Conservation (phyloP, 2,888 invertebrate genomes). For the Nomada lathburiana region DNA sequence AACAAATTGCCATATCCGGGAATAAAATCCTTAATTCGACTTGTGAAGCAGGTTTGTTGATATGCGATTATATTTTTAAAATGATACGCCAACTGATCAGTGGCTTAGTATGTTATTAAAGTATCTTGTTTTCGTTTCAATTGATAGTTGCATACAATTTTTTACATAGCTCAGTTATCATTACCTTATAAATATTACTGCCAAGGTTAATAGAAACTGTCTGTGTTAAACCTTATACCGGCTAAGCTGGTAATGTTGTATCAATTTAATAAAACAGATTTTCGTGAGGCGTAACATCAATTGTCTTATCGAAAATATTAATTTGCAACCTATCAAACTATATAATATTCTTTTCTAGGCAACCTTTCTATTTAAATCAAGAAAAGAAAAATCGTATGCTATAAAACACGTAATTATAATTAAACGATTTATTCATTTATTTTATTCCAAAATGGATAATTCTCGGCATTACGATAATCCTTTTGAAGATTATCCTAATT, state of each 20-base stretch:
- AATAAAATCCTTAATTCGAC: not conserved
- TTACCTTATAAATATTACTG: not conserved
- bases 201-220: not conserved
- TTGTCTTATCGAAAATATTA: not conserved
- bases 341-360: conserved; percentile 1
- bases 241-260: conserved; percentile 3
- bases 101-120: conserved; percentile 7
- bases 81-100: conserved; percentile 2
- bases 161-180: not conserved
- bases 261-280: not conserved
- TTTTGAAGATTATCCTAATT: conserved; percentile 84
- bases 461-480: conserved; percentile 84
- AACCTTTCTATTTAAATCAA: conserved; percentile 16
- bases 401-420: conserved; percentile 9
- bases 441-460: conserved; percentile 49
- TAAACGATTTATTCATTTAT: conserved; percentile 4
- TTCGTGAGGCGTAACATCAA: not conserved
- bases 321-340: not conserved
- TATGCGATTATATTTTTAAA: not conserved
- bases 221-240: not conserved
- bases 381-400: not conserved
- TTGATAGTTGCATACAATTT: not conserved
- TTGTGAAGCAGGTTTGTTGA: conserved; percentile 31
- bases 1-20: not conserved
- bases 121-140: not conserved